Percentiles rank a stretch among this genome's conserved stretches.
These are phyloP conservation scores for Nestor notabilis DNA, from an alignment of 2,113 vertebrate genomes.

Conservation along the genomic window DNA sequence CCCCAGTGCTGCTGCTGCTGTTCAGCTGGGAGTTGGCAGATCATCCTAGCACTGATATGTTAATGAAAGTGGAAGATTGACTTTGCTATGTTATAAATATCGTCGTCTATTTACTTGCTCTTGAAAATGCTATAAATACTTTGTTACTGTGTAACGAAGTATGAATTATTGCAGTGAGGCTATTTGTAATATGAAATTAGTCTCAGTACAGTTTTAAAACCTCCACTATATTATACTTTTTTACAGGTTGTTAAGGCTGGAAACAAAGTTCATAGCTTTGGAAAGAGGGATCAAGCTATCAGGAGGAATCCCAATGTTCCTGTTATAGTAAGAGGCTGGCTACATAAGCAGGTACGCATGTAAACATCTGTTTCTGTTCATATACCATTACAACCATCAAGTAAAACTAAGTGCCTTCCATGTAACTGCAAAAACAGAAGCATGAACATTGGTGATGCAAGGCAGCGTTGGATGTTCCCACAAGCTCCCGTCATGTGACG, in stretches of 20 bases:
- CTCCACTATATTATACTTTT: not conserved
- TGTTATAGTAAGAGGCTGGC: slow-evolving; percentile 95
- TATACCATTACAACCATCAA: rapidly evolving
- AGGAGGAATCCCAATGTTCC: slow-evolving; percentile 93
- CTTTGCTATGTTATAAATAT: slow-evolving; percentile 10
- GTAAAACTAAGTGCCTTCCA: not conserved
- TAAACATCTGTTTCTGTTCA: not conserved
- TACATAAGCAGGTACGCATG: slow-evolving; percentile 91
- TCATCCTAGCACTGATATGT: not conserved
- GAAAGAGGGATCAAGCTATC: slow-evolving; percentile 94
- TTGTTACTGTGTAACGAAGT: not conserved
- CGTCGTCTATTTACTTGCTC: not conserved
- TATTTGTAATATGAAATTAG: not conserved
- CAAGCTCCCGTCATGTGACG: not conserved
- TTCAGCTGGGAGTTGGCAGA: not conserved
- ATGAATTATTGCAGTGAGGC: not conserved
- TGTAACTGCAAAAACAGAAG: not conserved
- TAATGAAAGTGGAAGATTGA: not conserved
- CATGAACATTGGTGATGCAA: rapidly evolving
- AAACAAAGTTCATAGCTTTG: slow-evolving; percentile 93
- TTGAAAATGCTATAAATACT: not conserved
- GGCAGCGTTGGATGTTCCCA: not conserved
- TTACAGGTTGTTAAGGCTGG: slow-evolving; percentile 80
- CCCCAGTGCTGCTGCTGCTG: not conserved
- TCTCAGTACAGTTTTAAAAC: not conserved